Evolutionary conservation across 2,113 vertebrate genomes (phyloP).

Genomic region (Geococcyx californianus): DNA sequence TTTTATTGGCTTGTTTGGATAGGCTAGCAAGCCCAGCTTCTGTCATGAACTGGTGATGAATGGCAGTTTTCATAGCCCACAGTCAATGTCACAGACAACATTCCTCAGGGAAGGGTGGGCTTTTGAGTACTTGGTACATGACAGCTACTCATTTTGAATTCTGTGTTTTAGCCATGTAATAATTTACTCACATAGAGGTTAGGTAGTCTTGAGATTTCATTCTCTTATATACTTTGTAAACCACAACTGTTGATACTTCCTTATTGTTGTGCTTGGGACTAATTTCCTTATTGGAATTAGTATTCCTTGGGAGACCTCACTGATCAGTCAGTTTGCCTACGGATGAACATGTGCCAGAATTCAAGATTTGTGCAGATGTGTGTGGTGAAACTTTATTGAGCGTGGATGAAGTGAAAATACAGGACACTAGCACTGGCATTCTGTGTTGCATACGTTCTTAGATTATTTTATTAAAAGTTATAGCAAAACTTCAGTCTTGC

Average conservation of each 20-base stretch:
- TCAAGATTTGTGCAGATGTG: neutral
- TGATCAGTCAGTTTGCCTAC: neutral
- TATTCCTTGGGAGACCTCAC: neutral
- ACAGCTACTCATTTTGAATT: neutral
- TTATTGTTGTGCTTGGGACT: neutral
- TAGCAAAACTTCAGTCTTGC: neutral
- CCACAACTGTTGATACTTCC: neutral
- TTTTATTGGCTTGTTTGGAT: neutral
- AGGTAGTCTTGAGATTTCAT: neutral
- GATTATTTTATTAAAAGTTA: neutral
- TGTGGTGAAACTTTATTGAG: neutral
- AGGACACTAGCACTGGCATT: neutral
- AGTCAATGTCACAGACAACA: neutral
- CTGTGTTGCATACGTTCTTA: neutral
- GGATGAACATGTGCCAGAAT: too few species aligned
- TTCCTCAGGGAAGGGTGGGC: neutral
- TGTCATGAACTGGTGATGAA: neutral
- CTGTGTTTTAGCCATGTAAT: neutral
- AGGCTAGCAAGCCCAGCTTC: neutral
- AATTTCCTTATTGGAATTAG: neutral
- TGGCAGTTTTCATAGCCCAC: neutral
- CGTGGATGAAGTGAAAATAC: neutral
- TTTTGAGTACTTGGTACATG: neutral
- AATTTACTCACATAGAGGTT: neutral
- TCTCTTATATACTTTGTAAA: neutral